Evolutionary conservation across 2,113 vertebrate genomes (phyloP).

Genomic region (Eulacestoma nigropectus): DNA sequence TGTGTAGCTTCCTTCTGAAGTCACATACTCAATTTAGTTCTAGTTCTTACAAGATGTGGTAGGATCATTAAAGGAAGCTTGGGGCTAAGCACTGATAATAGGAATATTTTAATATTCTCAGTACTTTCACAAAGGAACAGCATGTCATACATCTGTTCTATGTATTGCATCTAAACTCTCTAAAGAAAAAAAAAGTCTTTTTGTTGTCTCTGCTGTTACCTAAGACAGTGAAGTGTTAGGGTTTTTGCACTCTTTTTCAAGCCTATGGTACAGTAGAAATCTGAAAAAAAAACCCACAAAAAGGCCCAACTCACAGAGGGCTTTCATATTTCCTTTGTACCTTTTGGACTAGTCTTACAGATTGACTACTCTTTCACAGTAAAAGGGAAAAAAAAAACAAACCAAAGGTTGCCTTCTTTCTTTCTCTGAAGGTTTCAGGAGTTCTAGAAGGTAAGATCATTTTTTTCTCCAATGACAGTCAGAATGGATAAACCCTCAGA

Average conservation of each 20-base stretch:
- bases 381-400: neutral
- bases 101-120: conserved; percentile 68
- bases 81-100: conserved; percentile 70
- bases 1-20: conserved; percentile 65
- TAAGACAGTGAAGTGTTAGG: neutral
- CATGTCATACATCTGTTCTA: conserved; percentile 51
- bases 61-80: conserved; percentile 74
- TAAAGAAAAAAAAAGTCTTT: neutral
- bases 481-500: neutral
- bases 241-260: neutral
- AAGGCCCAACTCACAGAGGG: neutral
- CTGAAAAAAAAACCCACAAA: neutral
- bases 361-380: neutral
- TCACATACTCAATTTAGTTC: conserved; percentile 64
- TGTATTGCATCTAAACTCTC: conserved; percentile 8
- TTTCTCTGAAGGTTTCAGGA: neutral
- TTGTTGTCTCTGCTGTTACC: neutral
- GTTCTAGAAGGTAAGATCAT: neutral
- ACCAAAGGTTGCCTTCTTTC: neutral
- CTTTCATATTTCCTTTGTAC: neutral
- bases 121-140: conserved; percentile 61
- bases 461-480: neutral
- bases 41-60: conserved; percentile 63
- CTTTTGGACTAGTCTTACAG: neutral
- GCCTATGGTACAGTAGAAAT: neutral